Base-by-base conservation (phyloP, 92 coral and sea anemone genomes). In the Paramuricea clavata region DNA sequence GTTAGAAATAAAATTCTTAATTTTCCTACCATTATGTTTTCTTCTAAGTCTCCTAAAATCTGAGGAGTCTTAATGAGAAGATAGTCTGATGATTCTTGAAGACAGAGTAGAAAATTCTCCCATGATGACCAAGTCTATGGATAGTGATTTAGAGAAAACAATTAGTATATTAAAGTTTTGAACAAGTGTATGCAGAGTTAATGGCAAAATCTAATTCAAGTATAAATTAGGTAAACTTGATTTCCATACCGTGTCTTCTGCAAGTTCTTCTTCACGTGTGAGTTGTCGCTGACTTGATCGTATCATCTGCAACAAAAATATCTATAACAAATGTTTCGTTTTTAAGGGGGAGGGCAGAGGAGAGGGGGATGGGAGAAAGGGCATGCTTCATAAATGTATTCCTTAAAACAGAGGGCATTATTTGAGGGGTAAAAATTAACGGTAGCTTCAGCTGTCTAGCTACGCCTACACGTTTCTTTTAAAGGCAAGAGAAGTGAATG, bases 21-120 rank as follows among this genome's bases (percentile, higher is more conserved):
- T 12, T 16, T 23, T 33, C 95, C 86, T 49, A 93, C 99, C 83
- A 86, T 86, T 47, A 94, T 88, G 32, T 81, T 90, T 69, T 96
- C 97, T 61, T 78, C 62, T 26, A 94, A 65, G 71, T 86, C 95
- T 79, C 92, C 95, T 15, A 80, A 74, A 30, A 96, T 86, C 12
- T 85, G 91, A 3, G 91, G 87, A 28, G 85, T 96, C 82, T 91
- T 89, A 3, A 94, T 56, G 39, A 94, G 93, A 15, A 94, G 93
- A 57, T 94, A 96, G 78, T 96, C 99, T 11, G 95, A 91, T 15
- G 98, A 95, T 81, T 94, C 97, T 81, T 96, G 99, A 11, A 96
- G 88, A 78, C 91, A 91, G 85, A 93, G 92, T 34, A 91, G 81
- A 81, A 96, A 96, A 13, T 90, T 88, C 83, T 96, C 99, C 99